Conservation (phyloP, 1,140 invertebrate species). For the Drosophila fuyamai region DNA sequence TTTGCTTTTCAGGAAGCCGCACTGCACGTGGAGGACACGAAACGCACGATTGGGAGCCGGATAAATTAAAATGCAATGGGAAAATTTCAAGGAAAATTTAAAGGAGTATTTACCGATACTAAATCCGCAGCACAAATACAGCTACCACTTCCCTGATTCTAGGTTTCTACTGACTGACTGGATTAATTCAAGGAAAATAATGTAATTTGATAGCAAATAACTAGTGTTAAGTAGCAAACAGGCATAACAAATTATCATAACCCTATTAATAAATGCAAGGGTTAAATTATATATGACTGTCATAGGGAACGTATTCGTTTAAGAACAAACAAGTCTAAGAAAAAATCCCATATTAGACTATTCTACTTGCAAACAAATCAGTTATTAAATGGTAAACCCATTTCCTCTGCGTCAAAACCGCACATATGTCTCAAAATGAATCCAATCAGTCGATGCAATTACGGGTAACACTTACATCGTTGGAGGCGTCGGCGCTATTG, state of each 20-base stretch:
- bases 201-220: not conserved
- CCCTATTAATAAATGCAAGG: too few relatives aligned
- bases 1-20: constrained; percentile 82
- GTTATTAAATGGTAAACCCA: not conserved
- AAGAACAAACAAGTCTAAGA: too few relatives aligned
- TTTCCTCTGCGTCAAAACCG: not conserved
- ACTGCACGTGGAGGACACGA: constrained; percentile 51
- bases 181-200: not conserved
- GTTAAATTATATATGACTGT: too few relatives aligned
- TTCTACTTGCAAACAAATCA: not conserved
- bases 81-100: constrained; percentile 16
- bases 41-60: constrained; percentile 20
- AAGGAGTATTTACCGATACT: constrained; percentile 1
- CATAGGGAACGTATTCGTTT: too few relatives aligned
- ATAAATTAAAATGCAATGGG: constrained; percentile 26
- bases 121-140: not conserved
- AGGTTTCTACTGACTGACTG: constrained; percentile 9
- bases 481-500: constrained; percentile 59
- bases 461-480: constrained; percentile 56
- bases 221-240: not conserved
- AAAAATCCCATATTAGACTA: not conserved
- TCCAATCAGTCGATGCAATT: constrained; percentile 8
- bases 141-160: not conserved
- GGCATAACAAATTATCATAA: too few relatives aligned
- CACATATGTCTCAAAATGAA: not conserved